phyloP scores from a whole-genome alignment of 2,113 vertebrate genomes.

The Sterrhoptilus dennistouni region DNA sequence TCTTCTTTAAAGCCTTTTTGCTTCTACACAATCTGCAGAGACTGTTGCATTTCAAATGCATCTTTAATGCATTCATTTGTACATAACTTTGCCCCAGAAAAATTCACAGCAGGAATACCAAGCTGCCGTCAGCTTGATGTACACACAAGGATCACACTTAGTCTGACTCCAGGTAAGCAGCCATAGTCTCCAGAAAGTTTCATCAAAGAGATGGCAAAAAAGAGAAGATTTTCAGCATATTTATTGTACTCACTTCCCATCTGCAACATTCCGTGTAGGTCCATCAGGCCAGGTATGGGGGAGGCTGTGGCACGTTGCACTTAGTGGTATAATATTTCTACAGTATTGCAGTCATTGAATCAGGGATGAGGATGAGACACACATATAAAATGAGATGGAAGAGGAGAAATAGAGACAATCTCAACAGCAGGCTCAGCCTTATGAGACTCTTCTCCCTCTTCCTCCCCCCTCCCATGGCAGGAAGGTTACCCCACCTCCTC shows the following conservation, averaged over 20 bases:
- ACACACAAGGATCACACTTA: background rate
- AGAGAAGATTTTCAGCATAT: background rate
- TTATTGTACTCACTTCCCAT: background rate
- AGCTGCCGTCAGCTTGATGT: background rate
- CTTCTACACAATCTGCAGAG: background rate
- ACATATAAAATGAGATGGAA: background rate
- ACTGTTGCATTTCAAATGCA: background rate
- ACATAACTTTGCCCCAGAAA: background rate
- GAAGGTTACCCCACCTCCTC: background rate
- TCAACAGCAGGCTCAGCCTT: background rate
- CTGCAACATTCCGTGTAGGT: background rate
- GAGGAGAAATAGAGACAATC: background rate
- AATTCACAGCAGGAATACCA: background rate
- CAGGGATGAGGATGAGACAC: background rate
- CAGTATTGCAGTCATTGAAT: background rate
- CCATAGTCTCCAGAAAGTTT: background rate
- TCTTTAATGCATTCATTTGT: background rate
- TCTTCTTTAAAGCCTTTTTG: conserved; percentile 8
- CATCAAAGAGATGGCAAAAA: background rate
- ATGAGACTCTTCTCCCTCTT: background rate
- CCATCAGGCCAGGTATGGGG: background rate
- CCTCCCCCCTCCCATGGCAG: background rate
- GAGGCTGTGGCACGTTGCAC: background rate
- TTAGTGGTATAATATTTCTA: background rate
- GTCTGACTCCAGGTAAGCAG: background rate